Evolutionary conservation across 2,888 invertebrate genomes (phyloP).

Genomic region (Sialis lutaria): DNA sequence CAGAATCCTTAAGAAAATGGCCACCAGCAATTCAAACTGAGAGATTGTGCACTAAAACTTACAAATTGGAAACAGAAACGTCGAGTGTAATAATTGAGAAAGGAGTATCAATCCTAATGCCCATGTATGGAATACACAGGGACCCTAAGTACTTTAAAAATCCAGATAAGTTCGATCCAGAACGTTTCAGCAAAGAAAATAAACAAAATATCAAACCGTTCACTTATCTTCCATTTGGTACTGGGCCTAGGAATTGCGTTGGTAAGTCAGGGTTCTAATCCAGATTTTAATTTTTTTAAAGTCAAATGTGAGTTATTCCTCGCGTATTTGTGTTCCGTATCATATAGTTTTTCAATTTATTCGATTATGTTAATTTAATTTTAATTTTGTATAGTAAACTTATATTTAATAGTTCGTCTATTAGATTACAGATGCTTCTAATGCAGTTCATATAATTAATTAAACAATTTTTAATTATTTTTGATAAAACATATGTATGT

Average conservation of each 20-base stretch:
- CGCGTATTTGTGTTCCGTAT: too few relatives aligned
- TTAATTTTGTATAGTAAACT: too few relatives aligned
- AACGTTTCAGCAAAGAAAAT: slow-evolving; percentile 30
- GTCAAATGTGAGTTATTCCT: too few relatives aligned
- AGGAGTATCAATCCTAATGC: slow-evolving; percentile 20
- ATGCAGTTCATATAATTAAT: too few relatives aligned
- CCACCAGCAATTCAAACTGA: slow-evolving; percentile 29
- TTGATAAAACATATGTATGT: too few relatives aligned
- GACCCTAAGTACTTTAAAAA: slow-evolving; percentile 29
- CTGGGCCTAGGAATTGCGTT: slow-evolving; percentile 18
- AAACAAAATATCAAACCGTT: slow-evolving; percentile 27
- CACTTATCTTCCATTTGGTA: slow-evolving; percentile 30
- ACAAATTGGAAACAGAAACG: slow-evolving; percentile 21
- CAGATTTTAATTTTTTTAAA: too few relatives aligned
- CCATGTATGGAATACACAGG: slow-evolving; percentile 23
- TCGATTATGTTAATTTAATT: too few relatives aligned
- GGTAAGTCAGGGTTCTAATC: too few relatives aligned
- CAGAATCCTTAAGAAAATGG: slow-evolving; percentile 33
- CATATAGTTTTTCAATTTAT: too few relatives aligned
- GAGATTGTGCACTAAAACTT: slow-evolving; percentile 29
- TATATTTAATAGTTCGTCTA: too few relatives aligned
- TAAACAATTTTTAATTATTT: too few relatives aligned
- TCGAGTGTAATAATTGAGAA: slow-evolving; percentile 11
- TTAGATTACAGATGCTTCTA: too few relatives aligned
- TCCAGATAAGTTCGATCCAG: slow-evolving; percentile 29